Evolutionary conservation across 2,888 invertebrate genomes (phyloP).

Genomic region (Frankliniella fusca): DNA sequence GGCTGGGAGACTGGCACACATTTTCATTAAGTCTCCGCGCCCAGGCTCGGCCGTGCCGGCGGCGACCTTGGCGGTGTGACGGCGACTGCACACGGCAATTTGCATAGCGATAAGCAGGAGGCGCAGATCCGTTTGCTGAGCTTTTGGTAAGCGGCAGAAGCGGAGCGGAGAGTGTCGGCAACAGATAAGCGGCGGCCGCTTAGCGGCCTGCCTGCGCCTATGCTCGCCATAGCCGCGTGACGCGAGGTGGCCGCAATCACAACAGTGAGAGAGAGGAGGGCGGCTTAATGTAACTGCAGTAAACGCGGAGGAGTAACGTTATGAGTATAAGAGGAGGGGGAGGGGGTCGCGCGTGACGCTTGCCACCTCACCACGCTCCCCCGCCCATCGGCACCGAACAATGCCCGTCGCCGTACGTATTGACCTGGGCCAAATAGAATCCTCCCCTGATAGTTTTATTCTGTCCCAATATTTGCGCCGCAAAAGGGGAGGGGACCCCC

Average conservation of each 20-base stretch:
- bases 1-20: no score
- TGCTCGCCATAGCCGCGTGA: not conserved
- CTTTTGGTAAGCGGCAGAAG: no score
- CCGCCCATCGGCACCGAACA: not conserved
- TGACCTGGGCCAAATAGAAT: not conserved
- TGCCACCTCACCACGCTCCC: not conserved
- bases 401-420: not conserved
- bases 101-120: not conserved
- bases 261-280: no score
- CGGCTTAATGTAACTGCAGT: not conserved
- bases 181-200: not conserved
- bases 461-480: not conserved
- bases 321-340: not conserved
- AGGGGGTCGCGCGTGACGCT: not conserved
- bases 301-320: no score
- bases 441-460: not conserved
- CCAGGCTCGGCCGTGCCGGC: not conserved
- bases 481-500: not conserved
- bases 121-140: not conserved
- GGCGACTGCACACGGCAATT: not conserved
- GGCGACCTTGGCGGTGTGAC: not conserved
- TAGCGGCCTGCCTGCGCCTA: not conserved
- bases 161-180: not conserved
- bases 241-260: no score
- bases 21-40: no score